Evolutionary conservation across 1,140 invertebrate genomes (phyloP), one percentile per base, ranked within the genome.

Genomic region (Parapsyche elsis): DNA sequence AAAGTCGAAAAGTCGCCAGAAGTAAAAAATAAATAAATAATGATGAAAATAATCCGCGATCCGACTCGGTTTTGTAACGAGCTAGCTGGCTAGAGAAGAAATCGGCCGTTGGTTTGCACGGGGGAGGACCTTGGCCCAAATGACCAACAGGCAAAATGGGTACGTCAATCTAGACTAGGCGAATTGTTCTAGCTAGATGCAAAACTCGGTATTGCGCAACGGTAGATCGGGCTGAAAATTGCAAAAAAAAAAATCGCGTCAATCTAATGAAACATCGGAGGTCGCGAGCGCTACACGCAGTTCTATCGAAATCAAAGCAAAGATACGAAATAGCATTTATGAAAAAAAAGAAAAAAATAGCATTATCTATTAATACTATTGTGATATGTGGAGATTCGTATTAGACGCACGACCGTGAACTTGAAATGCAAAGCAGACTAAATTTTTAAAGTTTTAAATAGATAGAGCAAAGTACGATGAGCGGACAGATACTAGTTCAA

Each of bases 81-180:
- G 26, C 21, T 2, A 38, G 46, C 24, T 59, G 75, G 44, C 75
- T 30, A 23, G 19, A 64, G 45, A 75, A 75, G 57, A 77, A 77
- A 59, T 61, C 53, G 53, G 53, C 30, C 53, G 26, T 16, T 61
- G 9, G 49, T 26, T 26, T 24, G 38, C 44, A 45, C 16, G 10
- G 38, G 9, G 9, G 49, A 38, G 57, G 26, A 77, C 75, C 75
- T 77, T 77, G 75, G 75, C 75, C 75, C 75, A 64, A 77, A 77
- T 77, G 75, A 77, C 21, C 26, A 38, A 53, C 49, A 53, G 16
- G 49, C 49, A 53, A 53, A 53, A 53, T 53, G 16, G 49, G 49
- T 16, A 53, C 49, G 16, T 53, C 49, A 16, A 53, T 53, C 49
- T 53, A 53, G 49, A 14, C 49, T 53, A 12, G 49, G 16, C 49